Conservation (phyloP, 2,888 invertebrate species). For the Thereva nobilitata region DNA sequence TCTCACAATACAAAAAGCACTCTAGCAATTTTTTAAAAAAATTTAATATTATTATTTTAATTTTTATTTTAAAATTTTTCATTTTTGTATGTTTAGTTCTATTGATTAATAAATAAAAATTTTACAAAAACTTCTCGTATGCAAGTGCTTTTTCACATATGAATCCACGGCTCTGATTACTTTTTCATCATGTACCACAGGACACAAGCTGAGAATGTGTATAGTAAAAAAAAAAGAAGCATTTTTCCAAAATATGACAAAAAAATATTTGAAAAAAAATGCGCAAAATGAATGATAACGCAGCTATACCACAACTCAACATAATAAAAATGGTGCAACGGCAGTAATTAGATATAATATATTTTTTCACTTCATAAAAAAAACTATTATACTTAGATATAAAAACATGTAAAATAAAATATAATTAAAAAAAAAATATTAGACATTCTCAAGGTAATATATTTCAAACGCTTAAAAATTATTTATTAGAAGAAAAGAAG, state of each 20-base stretch:
- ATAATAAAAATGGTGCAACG: conserved; percentile 8
- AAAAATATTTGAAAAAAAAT: too few species aligned
- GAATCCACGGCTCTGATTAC: conserved; percentile 60
- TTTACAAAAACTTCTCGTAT: conserved; percentile 4
- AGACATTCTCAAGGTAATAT: too few species aligned
- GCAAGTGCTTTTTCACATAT: conserved; percentile 60
- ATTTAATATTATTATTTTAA: background rate
- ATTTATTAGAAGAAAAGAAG: conserved; percentile 1
- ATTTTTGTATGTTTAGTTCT: conserved; percentile 5
- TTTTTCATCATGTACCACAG: conserved; percentile 59
- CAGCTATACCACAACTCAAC: too few species aligned
- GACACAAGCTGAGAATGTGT: background rate
- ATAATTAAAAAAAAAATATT: conserved; percentile 8
- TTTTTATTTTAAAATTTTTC: background rate
- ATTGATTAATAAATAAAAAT: conserved; percentile 4
- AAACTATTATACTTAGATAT: conserved; percentile 3
- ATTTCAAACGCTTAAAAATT: background rate
- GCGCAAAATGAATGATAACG: too few species aligned
- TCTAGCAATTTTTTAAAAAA: conserved; percentile 44
- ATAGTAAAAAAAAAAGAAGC: background rate
- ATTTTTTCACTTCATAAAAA: conserved; percentile 16
- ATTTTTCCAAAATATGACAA: too few species aligned
- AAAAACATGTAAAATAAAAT: conserved; percentile 12
- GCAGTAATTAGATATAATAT: conserved; percentile 7
- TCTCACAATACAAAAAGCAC: conserved; percentile 60